These are phyloP conservation scores for Gopherus evgoodei DNA, from an alignment of 2,113 vertebrate genomes.

Conservation along the genomic window DNA sequence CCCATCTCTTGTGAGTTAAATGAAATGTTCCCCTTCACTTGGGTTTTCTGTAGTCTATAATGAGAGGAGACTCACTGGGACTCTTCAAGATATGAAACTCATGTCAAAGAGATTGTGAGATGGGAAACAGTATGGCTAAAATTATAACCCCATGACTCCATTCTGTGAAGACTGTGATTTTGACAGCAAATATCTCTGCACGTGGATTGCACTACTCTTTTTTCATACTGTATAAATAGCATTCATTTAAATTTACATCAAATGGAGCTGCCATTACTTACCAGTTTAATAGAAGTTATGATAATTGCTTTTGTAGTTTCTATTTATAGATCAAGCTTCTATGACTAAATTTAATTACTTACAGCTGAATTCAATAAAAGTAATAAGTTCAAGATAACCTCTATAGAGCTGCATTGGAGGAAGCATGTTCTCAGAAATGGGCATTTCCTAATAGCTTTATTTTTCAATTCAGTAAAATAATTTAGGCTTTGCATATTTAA, in stretches of 20 bases:
- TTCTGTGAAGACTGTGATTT: conserved; percentile 45
- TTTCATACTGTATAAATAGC: conserved; percentile 68
- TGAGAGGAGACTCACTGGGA: neutral
- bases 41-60: neutral
- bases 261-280: conserved; percentile 70
- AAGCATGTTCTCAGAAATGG: conserved; percentile 37
- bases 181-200: conserved; percentile 49
- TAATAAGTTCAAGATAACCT: conserved; percentile 68
- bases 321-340: conserved; percentile 82
- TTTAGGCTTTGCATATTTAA: neutral
- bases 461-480: conserved; percentile 19
- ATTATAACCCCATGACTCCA: neutral
- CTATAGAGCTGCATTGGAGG: conserved; percentile 44
- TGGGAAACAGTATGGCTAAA: conserved; percentile 20
- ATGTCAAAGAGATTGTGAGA: neutral
- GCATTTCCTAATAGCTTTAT: conserved; percentile 36
- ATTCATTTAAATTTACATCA: conserved; percentile 77
- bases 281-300: conserved; percentile 76
- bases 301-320: conserved; percentile 86
- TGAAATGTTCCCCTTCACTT: neutral
- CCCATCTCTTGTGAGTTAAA: neutral
- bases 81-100: neutral
- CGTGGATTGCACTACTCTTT: conserved; percentile 36
- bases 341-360: conserved; percentile 79
- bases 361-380: conserved; percentile 72